Conservation (phyloP, 2,797 vertebrate species). For the Poecile montanus region DNA sequence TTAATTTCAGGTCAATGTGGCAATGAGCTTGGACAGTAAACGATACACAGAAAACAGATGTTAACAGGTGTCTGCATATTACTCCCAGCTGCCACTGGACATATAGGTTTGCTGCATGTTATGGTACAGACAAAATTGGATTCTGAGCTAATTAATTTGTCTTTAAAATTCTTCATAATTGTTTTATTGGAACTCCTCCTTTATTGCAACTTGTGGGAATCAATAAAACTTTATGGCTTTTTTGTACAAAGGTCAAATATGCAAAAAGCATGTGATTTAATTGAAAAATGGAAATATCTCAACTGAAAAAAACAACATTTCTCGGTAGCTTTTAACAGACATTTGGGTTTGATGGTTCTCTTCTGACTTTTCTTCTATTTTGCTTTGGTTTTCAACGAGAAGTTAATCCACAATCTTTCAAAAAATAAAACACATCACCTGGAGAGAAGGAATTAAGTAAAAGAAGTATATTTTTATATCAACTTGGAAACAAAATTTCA, state of each 20-base stretch:
- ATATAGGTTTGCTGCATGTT: not conserved
- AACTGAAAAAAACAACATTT: not conserved
- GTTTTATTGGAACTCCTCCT: not conserved
- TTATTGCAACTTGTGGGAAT: not conserved
- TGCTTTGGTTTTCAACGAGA: not conserved
- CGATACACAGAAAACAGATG: not conserved
- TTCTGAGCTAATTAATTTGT: not conserved
- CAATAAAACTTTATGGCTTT: not conserved
- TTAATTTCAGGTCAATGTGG: slow-evolving; percentile 35
- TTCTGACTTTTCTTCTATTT: not conserved
- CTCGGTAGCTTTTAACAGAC: not conserved
- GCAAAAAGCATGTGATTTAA: not conserved
- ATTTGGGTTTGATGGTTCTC: not conserved
- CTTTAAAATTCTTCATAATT: not conserved
- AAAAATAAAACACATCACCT: not conserved
- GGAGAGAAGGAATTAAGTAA: not conserved
- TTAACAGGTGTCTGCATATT: not conserved
- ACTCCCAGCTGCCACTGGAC: not conserved
- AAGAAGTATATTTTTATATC: not conserved
- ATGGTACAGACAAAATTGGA: not conserved
- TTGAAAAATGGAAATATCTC: not conserved
- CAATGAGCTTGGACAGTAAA: not conserved
- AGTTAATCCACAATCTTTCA: not conserved
- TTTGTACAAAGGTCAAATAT: not conserved
- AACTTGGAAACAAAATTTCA: not conserved